Evolutionary conservation across 2,888 invertebrate species (phyloP), one percentile per base, ranked within the genome.

Genomic region (Heliconius sara): DNA sequence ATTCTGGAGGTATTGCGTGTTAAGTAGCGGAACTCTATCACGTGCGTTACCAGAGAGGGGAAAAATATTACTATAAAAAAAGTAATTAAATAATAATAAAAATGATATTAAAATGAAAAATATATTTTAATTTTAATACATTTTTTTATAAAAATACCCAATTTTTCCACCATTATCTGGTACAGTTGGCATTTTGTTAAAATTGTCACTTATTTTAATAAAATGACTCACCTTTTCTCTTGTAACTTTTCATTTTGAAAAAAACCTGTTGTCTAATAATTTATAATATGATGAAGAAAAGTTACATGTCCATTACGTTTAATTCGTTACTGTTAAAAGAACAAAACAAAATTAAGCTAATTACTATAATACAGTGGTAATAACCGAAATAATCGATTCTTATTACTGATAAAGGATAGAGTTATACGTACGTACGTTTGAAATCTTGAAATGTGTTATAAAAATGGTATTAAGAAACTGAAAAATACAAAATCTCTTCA

Each of bases 311-410:
- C 75, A 65, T 65, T 22, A 65, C 30, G 25, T 60, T 16, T 27
- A 75, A 65, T 43, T 66, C 66, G 57, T 63, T 57, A 78, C 67
- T 67, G 73, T 43, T 60, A 60, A 74, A 63, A 74, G 34, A n/a
- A 57, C 57, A 9, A 67, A 47, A 67, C 13, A 25, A 60, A 57
- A 78, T 34, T 43, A 60, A 9, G 19, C 75, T 75, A 79, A 79
- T 79, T 79, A 68, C 70, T 22, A 70, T 79, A 75, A 70, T 70
- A 75, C 25, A 68, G 30, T 57, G 27, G 13, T 78, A 78, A 80
- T 80, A 25, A 74, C 68, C 80, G 70, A 70, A 77, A 3, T 68
- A 80, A 80, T 80, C 74, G 74, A 80, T 80, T 77, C 5, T 80
- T 25, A 43, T 60, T 57, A 75, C 71, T 75, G 73, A 78, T 71